These are phyloP conservation scores for Siphamia tubifer DNA, from an alignment of 2,113 vertebrate genomes.

Conservation along the genomic window DNA sequence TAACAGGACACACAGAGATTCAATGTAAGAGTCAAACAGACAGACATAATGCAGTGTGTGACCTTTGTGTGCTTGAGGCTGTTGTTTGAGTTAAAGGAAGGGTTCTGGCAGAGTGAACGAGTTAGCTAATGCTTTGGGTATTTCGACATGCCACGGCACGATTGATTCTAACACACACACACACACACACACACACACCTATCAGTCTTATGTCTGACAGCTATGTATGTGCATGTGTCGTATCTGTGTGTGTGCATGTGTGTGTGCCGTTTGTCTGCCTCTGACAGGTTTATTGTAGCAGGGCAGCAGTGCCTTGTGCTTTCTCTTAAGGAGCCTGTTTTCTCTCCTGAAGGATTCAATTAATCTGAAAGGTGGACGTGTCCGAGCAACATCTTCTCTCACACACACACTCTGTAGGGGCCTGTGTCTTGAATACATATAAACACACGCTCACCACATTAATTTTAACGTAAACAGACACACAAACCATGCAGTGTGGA, in stretches of 20 bases:
- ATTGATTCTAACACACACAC: conserved; percentile 17
- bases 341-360: conserved; percentile 75
- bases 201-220: conserved; percentile 59
- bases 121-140: conserved; percentile 71
- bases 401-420: background rate
- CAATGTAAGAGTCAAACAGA: conserved; percentile 18
- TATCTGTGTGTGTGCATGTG: background rate
- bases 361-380: conserved; percentile 61
- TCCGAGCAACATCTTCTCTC: conserved; percentile 22
- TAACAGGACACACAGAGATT: conserved; percentile 28
- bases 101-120: conserved; percentile 35
- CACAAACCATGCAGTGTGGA: conserved; percentile 29
- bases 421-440: conserved; percentile 51
- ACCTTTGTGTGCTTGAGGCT: conserved; percentile 55
- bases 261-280: conserved; percentile 55
- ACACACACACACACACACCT: conserved; percentile 3
- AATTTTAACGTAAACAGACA: conserved; percentile 62
- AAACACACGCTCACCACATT: conserved; percentile 55
- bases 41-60: conserved; percentile 38
- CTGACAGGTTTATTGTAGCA: conserved; percentile 75
- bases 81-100: conserved; percentile 54
- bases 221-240: conserved; percentile 16
- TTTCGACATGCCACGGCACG: conserved; percentile 68
- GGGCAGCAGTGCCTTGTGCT: conserved; percentile 60
- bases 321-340: conserved; percentile 71